These are phyloP conservation scores for Noctua janthe DNA, from an alignment of 2,888 invertebrate genomes.

Conservation along the genomic window DNA sequence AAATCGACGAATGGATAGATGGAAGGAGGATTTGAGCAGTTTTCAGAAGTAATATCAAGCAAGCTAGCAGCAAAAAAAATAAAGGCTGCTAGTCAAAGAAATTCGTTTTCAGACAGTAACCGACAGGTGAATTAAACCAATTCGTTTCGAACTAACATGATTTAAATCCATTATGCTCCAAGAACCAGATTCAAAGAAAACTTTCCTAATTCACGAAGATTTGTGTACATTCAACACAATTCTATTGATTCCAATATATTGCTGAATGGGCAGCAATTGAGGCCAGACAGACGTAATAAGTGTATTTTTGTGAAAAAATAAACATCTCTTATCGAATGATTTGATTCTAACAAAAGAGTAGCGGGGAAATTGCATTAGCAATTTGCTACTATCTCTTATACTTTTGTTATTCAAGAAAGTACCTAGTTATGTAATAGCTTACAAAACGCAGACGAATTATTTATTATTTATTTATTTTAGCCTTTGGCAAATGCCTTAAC, in stretches of 20 bases:
- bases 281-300: conserved; percentile 21
- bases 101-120: background rate
- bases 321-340: conserved; percentile 15
- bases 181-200: conserved; percentile 13
- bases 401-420: conserved; percentile 23
- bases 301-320: conserved; percentile 10
- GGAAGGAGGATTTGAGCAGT: background rate
- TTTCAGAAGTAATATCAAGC: background rate
- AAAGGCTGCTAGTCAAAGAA: background rate
- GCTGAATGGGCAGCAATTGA: conserved; percentile 22
- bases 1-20: background rate
- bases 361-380: conserved; percentile 1
- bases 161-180: conserved; percentile 18
- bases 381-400: conserved; percentile 16
- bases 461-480: no score
- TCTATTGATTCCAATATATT: conserved; percentile 24
- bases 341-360: conserved; percentile 39
- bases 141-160: conserved; percentile 20
- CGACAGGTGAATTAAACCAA: conserved; percentile 20
- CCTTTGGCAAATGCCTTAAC: no score
- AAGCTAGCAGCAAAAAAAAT: background rate
- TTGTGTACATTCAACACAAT: conserved; percentile 23
- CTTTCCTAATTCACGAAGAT: conserved; percentile 23
- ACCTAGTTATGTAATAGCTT: conserved; percentile 10
- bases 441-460: background rate